These are phyloP conservation scores for Forbesichthys agassizii DNA, from an alignment of 2,113 vertebrate species.

Conservation along the genomic window DNA sequence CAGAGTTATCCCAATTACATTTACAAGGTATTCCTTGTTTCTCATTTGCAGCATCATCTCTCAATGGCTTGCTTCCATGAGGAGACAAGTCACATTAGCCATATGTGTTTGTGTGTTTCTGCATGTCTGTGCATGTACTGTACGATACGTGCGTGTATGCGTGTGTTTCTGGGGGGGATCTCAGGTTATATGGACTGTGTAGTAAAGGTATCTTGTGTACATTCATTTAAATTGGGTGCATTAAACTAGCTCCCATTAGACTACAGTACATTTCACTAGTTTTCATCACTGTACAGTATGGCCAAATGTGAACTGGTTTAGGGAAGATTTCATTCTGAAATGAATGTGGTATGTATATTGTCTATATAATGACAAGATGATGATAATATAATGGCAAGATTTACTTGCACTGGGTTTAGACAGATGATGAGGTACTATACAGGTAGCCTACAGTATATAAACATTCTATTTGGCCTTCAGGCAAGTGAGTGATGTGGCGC, in stretches of 20 bases:
- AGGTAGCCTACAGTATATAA: constrained; percentile 4
- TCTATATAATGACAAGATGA: background rate
- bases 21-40: constrained; percentile 17
- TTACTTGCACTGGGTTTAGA: too few species aligned
- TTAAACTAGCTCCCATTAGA: background rate
- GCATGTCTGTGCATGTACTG: background rate
- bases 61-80: constrained; percentile 19
- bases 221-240: background rate
- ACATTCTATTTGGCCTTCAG: constrained; percentile 14
- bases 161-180: background rate
- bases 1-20: constrained; percentile 14
- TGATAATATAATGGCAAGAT: too few species aligned
- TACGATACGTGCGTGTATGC: background rate
- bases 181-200: background rate
- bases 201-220: background rate
- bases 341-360: background rate
- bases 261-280: too few species aligned
- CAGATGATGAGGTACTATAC: background rate
- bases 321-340: too few species aligned
- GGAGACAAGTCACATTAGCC: constrained; percentile 14
- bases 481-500: constrained; percentile 49
- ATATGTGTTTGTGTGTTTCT: background rate
- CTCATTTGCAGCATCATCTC: constrained; percentile 5
- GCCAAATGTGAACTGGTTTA: too few species aligned
- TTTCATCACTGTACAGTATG: too few species aligned